Base-by-base conservation (phyloP, 2,797 vertebrate genomes). In the Rhabdomys pumilio region DNA sequence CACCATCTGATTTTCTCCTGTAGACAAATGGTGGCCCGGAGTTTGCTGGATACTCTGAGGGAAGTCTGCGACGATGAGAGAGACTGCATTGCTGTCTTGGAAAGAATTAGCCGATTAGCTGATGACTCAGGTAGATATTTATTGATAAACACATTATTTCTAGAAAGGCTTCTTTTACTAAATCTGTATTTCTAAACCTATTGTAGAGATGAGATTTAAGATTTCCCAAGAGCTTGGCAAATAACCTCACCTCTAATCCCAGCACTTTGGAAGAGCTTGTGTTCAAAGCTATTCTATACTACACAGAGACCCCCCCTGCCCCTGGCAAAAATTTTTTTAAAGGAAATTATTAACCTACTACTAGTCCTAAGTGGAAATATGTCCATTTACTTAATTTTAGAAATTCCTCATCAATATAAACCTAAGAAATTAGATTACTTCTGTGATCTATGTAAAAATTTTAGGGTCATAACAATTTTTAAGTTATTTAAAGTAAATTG, bases 1-100 rank as follows among this genome's bases (percentile, higher is more conserved):
- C 93, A 90, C 92, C 34, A 4, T 96, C 11, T 85, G 24, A 81
- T 98, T 97, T 97, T 75, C 98, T 93, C 98, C 17, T 98, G 90
- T 96, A 99, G 99, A 98, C 99, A 99, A 99, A 99, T 99, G 99
- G 99, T 99, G 98, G 99, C 99, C 97, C 98, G 99, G 98, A 99
- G 99, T 98, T 99, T 99, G 97, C 98, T 99, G 98, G 99, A 99
- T 97, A 99, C 99, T 41, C 98, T 99, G 98, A 99, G 99, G 97
- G 99, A 99, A 98, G 99, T 99, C 97, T 99, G 99, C 41, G 99
- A 99, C 96, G 99, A 99, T 97, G 99, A 99, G 96, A 98, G 98
- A 96, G 99, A 99, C 98, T 99, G 99, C 98, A 98, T 99, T 97
- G 99, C 99, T 97, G 99, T 99, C 93, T 97, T 99, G 98, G 99